Conservation (phyloP, 1,140 invertebrate species). For the Brachionus paranguensis region DNA sequence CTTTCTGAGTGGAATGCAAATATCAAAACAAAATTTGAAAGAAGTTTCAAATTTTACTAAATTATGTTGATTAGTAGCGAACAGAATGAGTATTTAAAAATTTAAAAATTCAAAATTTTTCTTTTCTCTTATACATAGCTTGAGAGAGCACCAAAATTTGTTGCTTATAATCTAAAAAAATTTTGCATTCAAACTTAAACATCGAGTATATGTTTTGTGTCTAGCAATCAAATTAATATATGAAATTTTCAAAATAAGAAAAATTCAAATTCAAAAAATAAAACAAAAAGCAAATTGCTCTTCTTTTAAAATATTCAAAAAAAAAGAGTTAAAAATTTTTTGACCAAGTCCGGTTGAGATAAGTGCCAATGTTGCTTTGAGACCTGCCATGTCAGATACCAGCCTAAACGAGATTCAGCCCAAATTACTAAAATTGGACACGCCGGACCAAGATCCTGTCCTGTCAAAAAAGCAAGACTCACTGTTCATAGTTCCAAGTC, state of each 20-base stretch:
- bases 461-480: neutral
- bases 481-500: neutral
- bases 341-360: neutral
- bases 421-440: neutral
- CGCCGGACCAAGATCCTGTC: neutral
- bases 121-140: neutral
- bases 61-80: constrained; percentile 21
- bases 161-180: neutral
- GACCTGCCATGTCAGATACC: constrained; percentile 4
- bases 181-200: constrained; percentile 19
- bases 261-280: constrained; percentile 6
- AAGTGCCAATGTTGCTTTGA: neutral
- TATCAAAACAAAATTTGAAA: neutral
- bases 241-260: neutral
- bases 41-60: neutral
- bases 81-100: neutral
- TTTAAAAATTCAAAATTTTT: constrained; percentile 18
- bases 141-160: neutral
- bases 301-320: neutral
- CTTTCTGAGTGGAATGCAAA: neutral
- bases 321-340: neutral
- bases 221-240: constrained; percentile 22
- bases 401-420: constrained; percentile 9
- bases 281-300: neutral
- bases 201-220: constrained; percentile 11